A percentile compares a stretch with the other conserved stretches of the same genome.
phyloP scores from a whole-genome alignment of 1,140 invertebrate genomes.

The Drosophila rhopaloa region DNA sequence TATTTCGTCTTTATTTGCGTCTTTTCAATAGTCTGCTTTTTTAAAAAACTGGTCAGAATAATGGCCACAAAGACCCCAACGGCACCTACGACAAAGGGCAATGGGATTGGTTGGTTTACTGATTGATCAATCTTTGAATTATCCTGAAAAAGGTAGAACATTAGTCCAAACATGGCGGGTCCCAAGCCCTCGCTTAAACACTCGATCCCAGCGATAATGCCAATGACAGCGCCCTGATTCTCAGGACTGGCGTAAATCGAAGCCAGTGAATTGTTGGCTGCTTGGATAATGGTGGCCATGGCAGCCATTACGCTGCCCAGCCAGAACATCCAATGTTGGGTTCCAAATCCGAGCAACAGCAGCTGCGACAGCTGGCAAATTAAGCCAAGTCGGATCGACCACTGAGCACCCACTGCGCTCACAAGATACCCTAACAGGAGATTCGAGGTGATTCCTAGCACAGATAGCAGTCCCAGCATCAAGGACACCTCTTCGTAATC shows the following conservation, averaged over 20 bases:
- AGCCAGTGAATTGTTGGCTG: slow-evolving; percentile 99
- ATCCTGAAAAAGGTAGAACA: slow-evolving; percentile 99
- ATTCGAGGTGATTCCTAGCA: slow-evolving; percentile 98
- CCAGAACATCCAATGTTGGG: slow-evolving; percentile 96
- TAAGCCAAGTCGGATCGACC: slow-evolving; percentile 98
- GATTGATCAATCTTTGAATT: slow-evolving; percentile 91
- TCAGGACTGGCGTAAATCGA: slow-evolving; percentile 98
- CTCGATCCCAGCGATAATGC: slow-evolving; percentile 98
- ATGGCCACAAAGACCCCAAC: slow-evolving; percentile 97
- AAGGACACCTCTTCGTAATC: slow-evolving; percentile 96
- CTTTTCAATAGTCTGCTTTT: neutral
- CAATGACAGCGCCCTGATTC: slow-evolving; percentile 98
- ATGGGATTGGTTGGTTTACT: slow-evolving; percentile 91
- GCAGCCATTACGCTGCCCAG: slow-evolving; percentile 97
- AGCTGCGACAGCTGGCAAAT: slow-evolving; percentile 98
- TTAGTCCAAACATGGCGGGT: slow-evolving; percentile 98
- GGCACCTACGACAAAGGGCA: slow-evolving; percentile 99
- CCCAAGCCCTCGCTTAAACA: slow-evolving; percentile 97
- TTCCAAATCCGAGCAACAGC: slow-evolving; percentile 96
- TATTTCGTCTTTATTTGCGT: neutral
- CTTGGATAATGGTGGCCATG: slow-evolving; percentile 97
- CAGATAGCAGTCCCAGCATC: slow-evolving; percentile 98
- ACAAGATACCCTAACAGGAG: slow-evolving; percentile 95
- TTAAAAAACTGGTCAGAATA: slow-evolving; percentile 94
- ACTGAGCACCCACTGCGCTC: slow-evolving; percentile 93